phyloP scores from a whole-genome alignment of 1,140 invertebrate genomes.

The Drosophila pseudoananassae region DNA sequence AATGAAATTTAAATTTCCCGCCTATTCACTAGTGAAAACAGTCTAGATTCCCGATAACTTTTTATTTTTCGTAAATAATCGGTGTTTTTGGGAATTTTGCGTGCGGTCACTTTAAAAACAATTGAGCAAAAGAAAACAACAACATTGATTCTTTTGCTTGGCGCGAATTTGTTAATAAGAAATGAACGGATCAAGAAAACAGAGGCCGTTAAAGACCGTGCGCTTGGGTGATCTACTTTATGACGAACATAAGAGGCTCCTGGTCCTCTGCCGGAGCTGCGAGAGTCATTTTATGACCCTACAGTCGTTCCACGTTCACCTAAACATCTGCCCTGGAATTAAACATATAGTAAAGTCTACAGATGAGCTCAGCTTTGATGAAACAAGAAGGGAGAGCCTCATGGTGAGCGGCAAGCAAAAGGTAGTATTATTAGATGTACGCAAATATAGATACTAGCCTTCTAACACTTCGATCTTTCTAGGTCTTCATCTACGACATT shows the following conservation, averaged over 20 bases:
- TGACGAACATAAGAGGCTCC: slow-evolving; percentile 58
- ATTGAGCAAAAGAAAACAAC: not conserved
- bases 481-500: slow-evolving; percentile 65
- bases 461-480: not conserved
- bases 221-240: slow-evolving; percentile 59
- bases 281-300: slow-evolving; percentile 46
- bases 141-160: slow-evolving; percentile 11
- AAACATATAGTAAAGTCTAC: slow-evolving; percentile 47
- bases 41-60: not conserved
- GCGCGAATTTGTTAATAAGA: slow-evolving; percentile 35
- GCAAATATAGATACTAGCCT: not conserved
- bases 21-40: not conserved
- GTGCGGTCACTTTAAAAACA: not conserved
- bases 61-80: not conserved
- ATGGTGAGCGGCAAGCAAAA: slow-evolving; percentile 46
- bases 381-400: slow-evolving; percentile 46
- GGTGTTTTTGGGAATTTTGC: not conserved
- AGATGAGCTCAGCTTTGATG: slow-evolving; percentile 48
- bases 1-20: not conserved
- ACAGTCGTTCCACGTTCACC: slow-evolving; percentile 44
- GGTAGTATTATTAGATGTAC: slow-evolving; percentile 16
- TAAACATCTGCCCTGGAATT: slow-evolving; percentile 38
- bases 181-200: slow-evolving; percentile 57
- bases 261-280: slow-evolving; percentile 61
- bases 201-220: slow-evolving; percentile 45